Conservation (phyloP, 2,888 invertebrate species). For the Drosophila testacea region DNA sequence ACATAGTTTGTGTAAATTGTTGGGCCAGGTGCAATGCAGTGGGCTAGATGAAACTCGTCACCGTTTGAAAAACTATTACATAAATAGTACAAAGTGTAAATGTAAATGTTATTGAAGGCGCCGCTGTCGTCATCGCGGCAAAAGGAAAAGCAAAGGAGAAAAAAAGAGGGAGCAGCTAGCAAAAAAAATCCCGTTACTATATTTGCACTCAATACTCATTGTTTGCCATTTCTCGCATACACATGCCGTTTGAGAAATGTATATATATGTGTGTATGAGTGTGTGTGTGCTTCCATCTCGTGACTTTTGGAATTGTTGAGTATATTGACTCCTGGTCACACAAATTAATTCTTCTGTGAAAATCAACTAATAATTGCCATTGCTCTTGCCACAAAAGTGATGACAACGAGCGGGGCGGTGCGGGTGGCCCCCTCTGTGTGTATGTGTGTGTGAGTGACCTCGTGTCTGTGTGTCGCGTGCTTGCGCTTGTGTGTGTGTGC, state of each 20-base stretch:
- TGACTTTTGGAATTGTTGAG: conserved; percentile 58
- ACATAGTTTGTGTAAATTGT: conserved; percentile 50
- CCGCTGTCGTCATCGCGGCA: conserved; percentile 77
- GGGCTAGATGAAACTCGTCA: conserved; percentile 54
- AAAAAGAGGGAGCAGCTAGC: conserved; percentile 58
- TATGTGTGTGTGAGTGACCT: conserved; percentile 71
- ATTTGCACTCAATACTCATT: conserved; percentile 59
- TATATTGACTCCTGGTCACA: conserved; percentile 63
- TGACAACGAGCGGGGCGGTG: conserved; percentile 32
- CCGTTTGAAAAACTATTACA: conserved; percentile 74
- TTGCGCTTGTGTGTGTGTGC: conserved; percentile 53
- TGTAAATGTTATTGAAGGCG: conserved; percentile 78
- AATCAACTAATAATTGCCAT: conserved; percentile 72
- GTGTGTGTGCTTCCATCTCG: conserved; percentile 53
- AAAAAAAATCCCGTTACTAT: conserved; percentile 56
- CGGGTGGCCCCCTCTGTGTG: conserved; percentile 37
- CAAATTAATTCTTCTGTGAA: conserved; percentile 62
- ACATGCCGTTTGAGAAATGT: conserved; percentile 19
- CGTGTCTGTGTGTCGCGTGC: conserved; percentile 75
- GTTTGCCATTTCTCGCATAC: conserved; percentile 47
- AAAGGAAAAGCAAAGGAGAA: conserved; percentile 44
- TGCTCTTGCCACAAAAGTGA: conserved; percentile 25
- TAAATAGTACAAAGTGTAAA: conserved; percentile 78
- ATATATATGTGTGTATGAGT: conserved; percentile 16
- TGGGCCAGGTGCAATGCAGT: conserved; percentile 50